Percentiles rank a stretch among this genome's conserved stretches.
Evolutionary conservation across 2,888 invertebrate species (phyloP).

Genomic region (Charanyca ferruginea): DNA sequence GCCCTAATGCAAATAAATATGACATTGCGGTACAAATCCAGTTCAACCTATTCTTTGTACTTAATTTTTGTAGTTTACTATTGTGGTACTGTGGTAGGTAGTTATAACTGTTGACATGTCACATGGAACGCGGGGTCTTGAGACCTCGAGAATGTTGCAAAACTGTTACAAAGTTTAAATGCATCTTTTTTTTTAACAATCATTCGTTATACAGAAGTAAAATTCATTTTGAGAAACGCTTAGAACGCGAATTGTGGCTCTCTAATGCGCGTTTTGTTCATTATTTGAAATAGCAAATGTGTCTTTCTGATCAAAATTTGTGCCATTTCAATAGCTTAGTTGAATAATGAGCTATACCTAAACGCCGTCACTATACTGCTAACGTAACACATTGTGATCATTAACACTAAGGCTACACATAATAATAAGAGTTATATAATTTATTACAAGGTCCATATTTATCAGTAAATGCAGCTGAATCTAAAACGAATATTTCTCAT

Average conservation of each 20-base stretch:
- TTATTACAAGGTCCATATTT: no score
- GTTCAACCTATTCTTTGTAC: no score
- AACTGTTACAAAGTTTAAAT: no score
- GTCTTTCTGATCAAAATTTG: not conserved
- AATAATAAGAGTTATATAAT: not conserved
- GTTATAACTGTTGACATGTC: slow-evolving; percentile 27
- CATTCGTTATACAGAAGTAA: no score
- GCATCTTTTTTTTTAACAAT: no score
- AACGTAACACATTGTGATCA: not conserved
- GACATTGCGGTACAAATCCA: no score
- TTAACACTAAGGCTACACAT: not conserved
- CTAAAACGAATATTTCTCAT: slow-evolving; percentile 1
- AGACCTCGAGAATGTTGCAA: no score
- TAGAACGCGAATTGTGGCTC: no score
- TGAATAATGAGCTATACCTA: not conserved
- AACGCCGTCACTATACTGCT: not conserved
- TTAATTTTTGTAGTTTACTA: no score
- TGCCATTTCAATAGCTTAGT: not conserved
- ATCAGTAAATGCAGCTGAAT: not conserved
- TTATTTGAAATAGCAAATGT: not conserved
- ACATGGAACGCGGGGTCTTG: slow-evolving; percentile 8
- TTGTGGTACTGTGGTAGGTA: no score
- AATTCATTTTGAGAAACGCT: no score
- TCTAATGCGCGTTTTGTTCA: not conserved
- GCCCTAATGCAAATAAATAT: not conserved